Conservation (phyloP, 2,888 invertebrate species). For the Dioctria rufipes region DNA sequence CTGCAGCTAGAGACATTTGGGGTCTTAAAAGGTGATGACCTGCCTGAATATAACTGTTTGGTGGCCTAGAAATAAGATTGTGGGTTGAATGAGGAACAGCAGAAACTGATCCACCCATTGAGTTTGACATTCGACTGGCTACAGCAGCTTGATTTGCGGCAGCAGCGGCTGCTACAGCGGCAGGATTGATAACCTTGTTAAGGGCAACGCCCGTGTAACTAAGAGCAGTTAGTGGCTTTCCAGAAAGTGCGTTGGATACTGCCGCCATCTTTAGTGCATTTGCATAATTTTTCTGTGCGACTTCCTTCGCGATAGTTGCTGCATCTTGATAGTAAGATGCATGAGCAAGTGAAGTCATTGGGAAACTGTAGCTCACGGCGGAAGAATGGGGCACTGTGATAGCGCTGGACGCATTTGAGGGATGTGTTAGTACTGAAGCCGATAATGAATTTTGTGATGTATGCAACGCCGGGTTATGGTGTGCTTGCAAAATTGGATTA, state of each 20-base stretch:
- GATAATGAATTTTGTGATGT: constrained; percentile 55
- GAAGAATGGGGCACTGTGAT: constrained; percentile 61
- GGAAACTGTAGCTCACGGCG: constrained; percentile 55
- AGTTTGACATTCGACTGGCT: constrained; percentile 51
- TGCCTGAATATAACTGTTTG: constrained; percentile 20
- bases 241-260: constrained; percentile 67
- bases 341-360: constrained; percentile 44
- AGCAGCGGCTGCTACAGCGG: constrained; percentile 62
- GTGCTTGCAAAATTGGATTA: constrained; percentile 18
- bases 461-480: constrained; percentile 46
- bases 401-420: constrained; percentile 56
- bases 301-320: constrained; percentile 82
- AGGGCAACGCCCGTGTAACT: constrained; percentile 81
- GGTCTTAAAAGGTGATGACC: constrained; percentile 59
- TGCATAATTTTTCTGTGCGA: constrained; percentile 87
- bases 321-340: constrained; percentile 73
- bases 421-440: constrained; percentile 52
- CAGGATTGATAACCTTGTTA: constrained; percentile 73
- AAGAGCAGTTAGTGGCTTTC: constrained; percentile 75
- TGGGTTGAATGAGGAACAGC: constrained; percentile 46
- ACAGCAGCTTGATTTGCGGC: constrained; percentile 60
- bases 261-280: constrained; percentile 80
- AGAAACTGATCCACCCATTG: not conserved
- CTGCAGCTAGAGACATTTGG: constrained; percentile 60
- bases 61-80: constrained; percentile 51